Evolutionary conservation across 2,113 vertebrate species (phyloP).

Genomic region (Corvus hawaiiensis): DNA sequence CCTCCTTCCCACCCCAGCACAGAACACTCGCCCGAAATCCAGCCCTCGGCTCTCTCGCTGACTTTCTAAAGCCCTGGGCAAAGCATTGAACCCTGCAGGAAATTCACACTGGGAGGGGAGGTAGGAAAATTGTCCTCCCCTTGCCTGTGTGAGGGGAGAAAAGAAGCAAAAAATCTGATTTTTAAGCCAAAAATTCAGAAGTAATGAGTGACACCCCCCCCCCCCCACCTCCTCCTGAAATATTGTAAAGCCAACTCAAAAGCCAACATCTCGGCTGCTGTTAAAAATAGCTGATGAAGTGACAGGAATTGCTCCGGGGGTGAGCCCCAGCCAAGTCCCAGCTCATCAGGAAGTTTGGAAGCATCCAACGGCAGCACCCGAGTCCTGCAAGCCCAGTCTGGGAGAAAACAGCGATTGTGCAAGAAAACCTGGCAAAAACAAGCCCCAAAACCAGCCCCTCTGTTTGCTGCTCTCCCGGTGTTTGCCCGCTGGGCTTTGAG

Average conservation of each 20-base stretch:
- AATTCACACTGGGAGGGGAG: not conserved
- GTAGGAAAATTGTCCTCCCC: not conserved
- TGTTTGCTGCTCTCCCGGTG: not conserved
- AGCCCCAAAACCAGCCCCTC: not conserved
- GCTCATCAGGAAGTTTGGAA: not conserved
- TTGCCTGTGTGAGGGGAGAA: not conserved
- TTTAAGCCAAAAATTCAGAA: not conserved
- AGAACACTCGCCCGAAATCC: not conserved
- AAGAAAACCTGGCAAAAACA: constrained; percentile 1
- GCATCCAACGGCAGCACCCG: not conserved
- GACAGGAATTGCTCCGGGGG: not conserved
- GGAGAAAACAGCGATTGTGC: not conserved
- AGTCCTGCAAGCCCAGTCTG: not conserved
- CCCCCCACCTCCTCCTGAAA: not conserved
- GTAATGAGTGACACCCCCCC: not conserved
- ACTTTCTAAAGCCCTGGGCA: not conserved
- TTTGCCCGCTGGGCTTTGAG: not conserved
- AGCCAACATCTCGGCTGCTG: not conserved
- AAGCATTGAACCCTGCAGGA: not conserved
- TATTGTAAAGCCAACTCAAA: not conserved
- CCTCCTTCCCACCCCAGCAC: not conserved
- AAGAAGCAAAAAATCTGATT: not conserved
- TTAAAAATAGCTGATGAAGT: constrained; percentile 35
- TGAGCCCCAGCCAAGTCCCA: not conserved
- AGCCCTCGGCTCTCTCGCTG: not conserved